phyloP scores from a whole-genome alignment of 2,113 vertebrate species.

The Benitochromis conjunctus region DNA sequence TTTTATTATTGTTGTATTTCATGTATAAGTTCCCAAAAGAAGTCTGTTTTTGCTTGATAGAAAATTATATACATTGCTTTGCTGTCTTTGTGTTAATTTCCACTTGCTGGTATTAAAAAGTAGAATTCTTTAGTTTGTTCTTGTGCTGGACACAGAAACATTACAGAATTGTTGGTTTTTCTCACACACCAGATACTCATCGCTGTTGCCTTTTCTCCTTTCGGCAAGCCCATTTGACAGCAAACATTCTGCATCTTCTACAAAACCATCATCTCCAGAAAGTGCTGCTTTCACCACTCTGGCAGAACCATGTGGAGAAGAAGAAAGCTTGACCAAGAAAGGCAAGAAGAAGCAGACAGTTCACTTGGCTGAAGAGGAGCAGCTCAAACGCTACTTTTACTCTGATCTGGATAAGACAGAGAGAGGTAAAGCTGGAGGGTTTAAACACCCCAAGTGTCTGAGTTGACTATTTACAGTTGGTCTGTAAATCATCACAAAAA shows the following conservation, averaged over 20 bases:
- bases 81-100: fast-evolving
- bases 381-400: slow-evolving; percentile 89
- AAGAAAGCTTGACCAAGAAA: slow-evolving; percentile 79
- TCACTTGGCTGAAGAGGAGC: slow-evolving; percentile 88
- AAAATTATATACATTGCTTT: not conserved
- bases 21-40: not conserved
- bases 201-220: not conserved
- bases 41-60: not conserved
- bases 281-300: slow-evolving; percentile 43
- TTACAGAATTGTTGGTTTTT: fast-evolving
- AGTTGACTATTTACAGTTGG: not conserved
- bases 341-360: slow-evolving; percentile 92
- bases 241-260: slow-evolving; percentile 72
- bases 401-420: slow-evolving; percentile 95
- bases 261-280: slow-evolving; percentile 87
- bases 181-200: not conserved
- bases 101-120: not conserved
- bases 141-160: not conserved
- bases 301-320: slow-evolving; percentile 76
- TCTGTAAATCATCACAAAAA: not conserved
- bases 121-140: not conserved
- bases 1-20: not conserved
- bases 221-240: slow-evolving; percentile 86
- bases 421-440: slow-evolving; percentile 71
- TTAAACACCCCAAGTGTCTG: not conserved